Percentiles rank a stretch among this genome's conserved stretches.
phyloP scores from a whole-genome alignment of 30 jellyfish, hydroid and myxozoan genomes.

The Aurelia coerulea region DNA sequence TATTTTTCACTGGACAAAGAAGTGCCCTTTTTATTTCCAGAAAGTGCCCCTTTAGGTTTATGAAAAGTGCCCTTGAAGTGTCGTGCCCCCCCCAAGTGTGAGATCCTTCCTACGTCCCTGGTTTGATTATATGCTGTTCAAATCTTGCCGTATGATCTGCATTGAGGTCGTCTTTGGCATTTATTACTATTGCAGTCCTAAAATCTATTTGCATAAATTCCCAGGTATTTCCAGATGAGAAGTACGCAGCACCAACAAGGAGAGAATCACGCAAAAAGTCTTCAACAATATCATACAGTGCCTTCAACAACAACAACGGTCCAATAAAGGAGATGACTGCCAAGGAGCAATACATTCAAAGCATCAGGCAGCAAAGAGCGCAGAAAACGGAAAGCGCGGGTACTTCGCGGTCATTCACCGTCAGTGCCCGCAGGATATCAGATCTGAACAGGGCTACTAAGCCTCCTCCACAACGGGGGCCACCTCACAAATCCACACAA shows the following conservation, averaged over 20 bases:
- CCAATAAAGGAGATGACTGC: conserved; percentile 50
- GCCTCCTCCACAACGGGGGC: conserved; percentile 5
- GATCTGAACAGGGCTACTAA: conserved; percentile 4
- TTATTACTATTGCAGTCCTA: too few species aligned
- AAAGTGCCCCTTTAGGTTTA: too few species aligned
- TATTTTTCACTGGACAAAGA: too few species aligned
- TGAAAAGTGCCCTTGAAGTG: too few species aligned
- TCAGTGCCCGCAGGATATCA: conserved; percentile 15
- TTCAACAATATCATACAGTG: conserved; percentile 2
- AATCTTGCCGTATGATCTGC: too few species aligned
- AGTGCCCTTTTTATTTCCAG: too few species aligned
- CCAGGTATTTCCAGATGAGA: conserved; percentile 41
- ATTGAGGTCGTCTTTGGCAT: too few species aligned
- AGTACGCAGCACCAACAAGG: neutral
- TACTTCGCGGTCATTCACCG: neutral
- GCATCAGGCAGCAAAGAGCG: conserved; percentile 38
- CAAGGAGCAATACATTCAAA: conserved; percentile 56
- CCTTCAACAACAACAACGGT: conserved; percentile 18
- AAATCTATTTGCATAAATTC: too few species aligned
- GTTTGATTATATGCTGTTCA: too few species aligned
- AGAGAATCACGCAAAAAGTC: neutral
- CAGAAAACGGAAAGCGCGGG: conserved; percentile 36
- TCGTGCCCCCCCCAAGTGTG: too few species aligned
- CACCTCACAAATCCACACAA: conserved; percentile 46
- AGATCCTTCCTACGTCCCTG: too few species aligned